Evolutionary conservation across 2,888 invertebrate species (phyloP).

Genomic region (Meiosimyza decipiens): DNA sequence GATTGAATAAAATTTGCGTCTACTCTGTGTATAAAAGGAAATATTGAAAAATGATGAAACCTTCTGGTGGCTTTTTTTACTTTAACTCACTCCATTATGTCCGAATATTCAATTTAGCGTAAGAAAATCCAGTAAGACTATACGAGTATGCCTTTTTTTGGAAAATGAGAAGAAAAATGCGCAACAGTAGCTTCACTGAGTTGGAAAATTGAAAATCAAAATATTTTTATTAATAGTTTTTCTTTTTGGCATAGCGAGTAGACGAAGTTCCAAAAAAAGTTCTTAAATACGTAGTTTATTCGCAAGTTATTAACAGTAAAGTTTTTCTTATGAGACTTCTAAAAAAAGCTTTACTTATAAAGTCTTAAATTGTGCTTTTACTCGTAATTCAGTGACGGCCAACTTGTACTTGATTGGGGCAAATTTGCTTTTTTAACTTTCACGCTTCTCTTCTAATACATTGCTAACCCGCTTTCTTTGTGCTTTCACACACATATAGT

Average conservation of each 20-base stretch:
- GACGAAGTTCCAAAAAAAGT: too few species aligned
- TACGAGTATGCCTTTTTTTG: neutral
- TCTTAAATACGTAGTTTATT: too few species aligned
- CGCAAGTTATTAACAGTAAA: too few species aligned
- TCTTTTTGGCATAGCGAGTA: neutral
- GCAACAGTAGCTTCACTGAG: slow-evolving; percentile 55
- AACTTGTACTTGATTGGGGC: too few species aligned
- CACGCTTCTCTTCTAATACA: too few species aligned
- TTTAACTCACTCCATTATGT: slow-evolving; percentile 12
- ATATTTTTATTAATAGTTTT: slow-evolving; percentile 49
- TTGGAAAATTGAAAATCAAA: slow-evolving; percentile 66
- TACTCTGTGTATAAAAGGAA: slow-evolving; percentile 39
- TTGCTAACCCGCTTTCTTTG: too few species aligned
- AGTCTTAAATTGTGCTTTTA: too few species aligned
- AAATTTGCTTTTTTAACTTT: too few species aligned
- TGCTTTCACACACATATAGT: too few species aligned
- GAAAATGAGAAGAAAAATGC: slow-evolving; percentile 16
- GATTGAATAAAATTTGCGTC: slow-evolving; percentile 48
- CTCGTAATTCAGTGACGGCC: too few species aligned
- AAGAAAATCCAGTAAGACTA: slow-evolving; percentile 31
- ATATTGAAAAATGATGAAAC: slow-evolving; percentile 54
- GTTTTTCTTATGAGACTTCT: too few species aligned
- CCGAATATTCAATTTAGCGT: slow-evolving; percentile 41
- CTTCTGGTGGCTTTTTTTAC: slow-evolving; percentile 19
- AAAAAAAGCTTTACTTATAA: too few species aligned